phyloP scores from a whole-genome alignment of 2,888 invertebrate species.

The Elegia similella region DNA sequence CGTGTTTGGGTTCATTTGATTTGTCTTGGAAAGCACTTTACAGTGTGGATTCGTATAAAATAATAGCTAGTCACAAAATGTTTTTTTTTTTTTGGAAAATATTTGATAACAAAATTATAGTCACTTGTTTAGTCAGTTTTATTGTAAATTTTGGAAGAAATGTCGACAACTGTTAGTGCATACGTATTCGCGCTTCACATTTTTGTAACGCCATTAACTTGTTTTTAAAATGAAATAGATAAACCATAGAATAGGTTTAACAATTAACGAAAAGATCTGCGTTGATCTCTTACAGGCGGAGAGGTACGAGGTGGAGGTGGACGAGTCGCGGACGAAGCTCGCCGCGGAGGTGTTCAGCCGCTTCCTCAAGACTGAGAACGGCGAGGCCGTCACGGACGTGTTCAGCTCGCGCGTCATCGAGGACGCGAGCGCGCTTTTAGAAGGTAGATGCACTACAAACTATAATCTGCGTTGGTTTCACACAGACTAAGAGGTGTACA shows the following conservation, averaged over 20 bases:
- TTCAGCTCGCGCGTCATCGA: slow-evolving; percentile 56
- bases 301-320: slow-evolving; percentile 96
- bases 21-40: too few relatives aligned
- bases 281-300: slow-evolving; percentile 77
- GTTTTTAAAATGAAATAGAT: neutral
- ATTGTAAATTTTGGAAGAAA: too few relatives aligned
- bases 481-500: slow-evolving; percentile 67
- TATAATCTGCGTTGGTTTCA: too few relatives aligned
- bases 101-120: too few relatives aligned
- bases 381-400: slow-evolving; percentile 68
- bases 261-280: neutral
- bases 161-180: too few relatives aligned
- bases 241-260: neutral
- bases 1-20: too few relatives aligned
- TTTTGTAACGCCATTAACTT: too few relatives aligned
- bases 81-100: too few relatives aligned
- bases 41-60: too few relatives aligned
- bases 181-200: too few relatives aligned
- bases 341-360: slow-evolving; percentile 84
- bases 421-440: slow-evolving; percentile 66
- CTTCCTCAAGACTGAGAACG: slow-evolving; percentile 75
- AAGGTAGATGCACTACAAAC: slow-evolving; percentile 43
- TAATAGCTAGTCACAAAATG: too few relatives aligned
- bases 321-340: slow-evolving; percentile 91
- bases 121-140: too few relatives aligned